A percentile compares a stretch with the other conserved stretches of the same genome.
These are phyloP conservation scores for Apamea anceps DNA, from an alignment of 2,888 invertebrate genomes.

Conservation along the genomic window DNA sequence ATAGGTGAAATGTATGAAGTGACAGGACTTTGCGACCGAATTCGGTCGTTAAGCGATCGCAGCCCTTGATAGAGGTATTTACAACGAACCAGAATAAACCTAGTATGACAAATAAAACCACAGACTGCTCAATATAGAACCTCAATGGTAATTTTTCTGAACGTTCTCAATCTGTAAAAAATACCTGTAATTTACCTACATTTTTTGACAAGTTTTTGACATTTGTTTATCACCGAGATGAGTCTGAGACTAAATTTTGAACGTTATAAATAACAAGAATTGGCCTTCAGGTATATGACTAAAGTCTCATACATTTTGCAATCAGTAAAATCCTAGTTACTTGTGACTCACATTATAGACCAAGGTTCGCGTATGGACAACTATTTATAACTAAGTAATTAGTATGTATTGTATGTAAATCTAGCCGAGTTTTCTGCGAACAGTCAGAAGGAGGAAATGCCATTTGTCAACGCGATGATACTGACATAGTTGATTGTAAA, in stretches of 20 bases:
- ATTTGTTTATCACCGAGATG: no score
- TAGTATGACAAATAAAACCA: neutral
- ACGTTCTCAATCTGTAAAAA: no score
- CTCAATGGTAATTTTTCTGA: neutral
- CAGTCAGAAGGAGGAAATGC: slow-evolving; percentile 2
- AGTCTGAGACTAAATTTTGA: no score
- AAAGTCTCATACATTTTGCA: slow-evolving; percentile 38
- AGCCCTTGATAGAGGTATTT: neutral
- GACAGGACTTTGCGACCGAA: no score
- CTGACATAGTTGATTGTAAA: neutral
- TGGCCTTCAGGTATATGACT: slow-evolving; percentile 36
- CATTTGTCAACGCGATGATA: neutral
- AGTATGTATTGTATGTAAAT: slow-evolving; percentile 47
- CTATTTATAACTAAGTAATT: slow-evolving; percentile 44
- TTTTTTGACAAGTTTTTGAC: no score
- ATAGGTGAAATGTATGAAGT: no score
- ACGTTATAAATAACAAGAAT: no score
- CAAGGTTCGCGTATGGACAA: slow-evolving; percentile 8
- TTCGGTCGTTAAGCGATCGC: no score
- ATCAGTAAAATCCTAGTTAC: slow-evolving; percentile 28
- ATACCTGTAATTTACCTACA: no score
- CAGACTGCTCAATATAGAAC: neutral
- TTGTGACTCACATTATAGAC: slow-evolving; percentile 41
- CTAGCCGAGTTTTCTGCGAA: slow-evolving; percentile 29
- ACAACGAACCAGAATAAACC: neutral